Evolutionary conservation across 2,888 invertebrate species (phyloP).

Genomic region (Choreutis nemorana): DNA sequence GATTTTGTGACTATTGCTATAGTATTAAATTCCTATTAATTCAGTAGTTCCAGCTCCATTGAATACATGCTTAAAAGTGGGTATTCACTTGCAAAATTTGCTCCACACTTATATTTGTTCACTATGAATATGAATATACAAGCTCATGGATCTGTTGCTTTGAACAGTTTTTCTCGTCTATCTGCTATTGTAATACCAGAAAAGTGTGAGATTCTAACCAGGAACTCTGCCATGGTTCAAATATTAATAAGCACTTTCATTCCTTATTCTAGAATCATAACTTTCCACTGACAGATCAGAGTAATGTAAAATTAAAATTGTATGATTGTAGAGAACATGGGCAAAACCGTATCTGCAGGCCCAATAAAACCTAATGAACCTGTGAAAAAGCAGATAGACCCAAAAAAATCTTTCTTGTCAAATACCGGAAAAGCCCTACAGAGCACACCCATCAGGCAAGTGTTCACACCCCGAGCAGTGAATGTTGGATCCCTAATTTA

Average conservation of each 20-base stretch:
- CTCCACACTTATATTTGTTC: neutral
- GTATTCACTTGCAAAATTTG: too few relatives aligned
- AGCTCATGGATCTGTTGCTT: neutral
- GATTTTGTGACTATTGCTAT: neutral
- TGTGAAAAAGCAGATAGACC: constrained; percentile 31
- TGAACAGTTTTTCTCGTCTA: neutral
- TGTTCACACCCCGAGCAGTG: constrained; percentile 35
- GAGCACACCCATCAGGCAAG: constrained; percentile 36
- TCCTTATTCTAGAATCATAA: too few relatives aligned
- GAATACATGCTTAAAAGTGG: too few relatives aligned
- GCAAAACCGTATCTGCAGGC: constrained; percentile 33
- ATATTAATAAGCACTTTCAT: too few relatives aligned
- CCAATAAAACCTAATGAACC: constrained; percentile 47
- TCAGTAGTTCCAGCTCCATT: too few relatives aligned
- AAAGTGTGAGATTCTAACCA: too few relatives aligned
- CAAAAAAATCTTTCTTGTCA: constrained; percentile 44
- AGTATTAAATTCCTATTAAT: neutral
- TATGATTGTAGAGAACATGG: constrained; percentile 39
- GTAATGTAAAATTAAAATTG: too few relatives aligned
- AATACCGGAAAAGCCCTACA: constrained; percentile 44
- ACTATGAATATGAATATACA: constrained; percentile 1
- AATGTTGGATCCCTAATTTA: constrained; percentile 45
- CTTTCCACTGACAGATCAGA: too few relatives aligned
- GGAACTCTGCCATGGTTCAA: too few relatives aligned
- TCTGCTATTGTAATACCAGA: too few relatives aligned